Evolutionary conservation across 2,797 vertebrate species (phyloP).

Genomic region (Babyrousa celebensis): DNA sequence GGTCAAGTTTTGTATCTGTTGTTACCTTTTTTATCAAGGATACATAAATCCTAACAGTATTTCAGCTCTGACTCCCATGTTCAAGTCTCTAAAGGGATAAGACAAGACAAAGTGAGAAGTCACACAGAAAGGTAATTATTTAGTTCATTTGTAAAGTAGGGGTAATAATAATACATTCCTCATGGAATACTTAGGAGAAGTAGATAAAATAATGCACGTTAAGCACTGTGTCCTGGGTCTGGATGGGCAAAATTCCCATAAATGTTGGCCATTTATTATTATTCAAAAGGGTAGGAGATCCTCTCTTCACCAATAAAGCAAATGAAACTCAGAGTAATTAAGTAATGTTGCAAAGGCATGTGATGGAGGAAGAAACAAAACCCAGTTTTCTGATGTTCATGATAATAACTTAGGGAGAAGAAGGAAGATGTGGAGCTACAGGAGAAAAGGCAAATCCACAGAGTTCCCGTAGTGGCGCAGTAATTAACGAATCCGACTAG

Average conservation of each 20-base stretch:
- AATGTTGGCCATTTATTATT: neutral
- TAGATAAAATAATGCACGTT: neutral
- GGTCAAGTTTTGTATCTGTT: neutral
- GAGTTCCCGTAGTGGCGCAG: neutral
- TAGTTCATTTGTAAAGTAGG: slow-evolving; percentile 26
- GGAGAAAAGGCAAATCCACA: neutral
- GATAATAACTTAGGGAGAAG: neutral
- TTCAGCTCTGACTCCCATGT: neutral
- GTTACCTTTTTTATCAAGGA: neutral
- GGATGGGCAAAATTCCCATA: neutral
- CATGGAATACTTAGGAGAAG: neutral
- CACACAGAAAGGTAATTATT: slow-evolving; percentile 44
- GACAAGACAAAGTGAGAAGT: slow-evolving; percentile 1
- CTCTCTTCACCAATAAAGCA: slow-evolving; percentile 3
- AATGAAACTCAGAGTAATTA: slow-evolving; percentile 3
- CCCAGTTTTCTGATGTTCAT: neutral
- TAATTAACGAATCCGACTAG: no score
- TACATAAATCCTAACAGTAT: neutral
- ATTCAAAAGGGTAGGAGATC: neutral
- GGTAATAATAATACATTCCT: neutral
- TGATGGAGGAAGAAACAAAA: neutral
- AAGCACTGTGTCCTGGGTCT: neutral
- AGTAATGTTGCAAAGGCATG: neutral
- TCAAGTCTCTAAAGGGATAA: neutral
- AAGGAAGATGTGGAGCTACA: neutral